Base-by-base conservation (phyloP, 2,888 invertebrate species). In the Hydrotaea cyrtoneurina region DNA sequence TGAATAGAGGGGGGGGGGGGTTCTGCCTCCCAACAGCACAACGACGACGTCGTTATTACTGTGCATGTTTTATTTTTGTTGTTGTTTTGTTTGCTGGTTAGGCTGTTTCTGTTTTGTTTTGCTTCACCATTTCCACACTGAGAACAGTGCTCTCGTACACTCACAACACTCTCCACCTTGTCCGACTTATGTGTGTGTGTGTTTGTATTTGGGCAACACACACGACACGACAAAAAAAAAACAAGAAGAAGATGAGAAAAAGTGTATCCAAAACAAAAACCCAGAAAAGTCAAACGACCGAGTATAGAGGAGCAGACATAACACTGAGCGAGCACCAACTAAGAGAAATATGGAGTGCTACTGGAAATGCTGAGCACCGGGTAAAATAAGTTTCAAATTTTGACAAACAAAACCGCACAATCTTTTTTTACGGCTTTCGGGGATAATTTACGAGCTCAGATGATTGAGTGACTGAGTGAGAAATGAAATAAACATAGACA, bases 371-470 rank as follows among this genome's bases (percentile, higher is more conserved):
- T 92, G 86, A 82, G 86, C 88, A 90, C 92, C 92, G 91, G 91
- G 88, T 91, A 88, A 90, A 92, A 92, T 92, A 90, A 91, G 91
- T 92, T 92, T 92, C 89, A 91, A 92, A 90, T 92, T 92, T 92
- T 92, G 92, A 92, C 92, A 92, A 92, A 92, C 89, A 92, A 92
- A 92, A 92, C 89, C 90, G 89, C 90, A 74, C 77, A n/a, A 50
- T 36, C 21, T 57, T 83, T 57, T 83, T 81, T 80, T 80, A 69
- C 64, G 69, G 59, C 77, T 21, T 43, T 69, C 21, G 4, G 69
- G 69, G 31, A 55, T 91, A 90, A 92, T 91, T 92, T 92, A 91
- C 90, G 90, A 90, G 87, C 88, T 64, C 87, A 88, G 86, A 87
- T 87, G 88, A 88, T 87, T 90, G 88, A 89, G 88, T 87, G 86